These are phyloP conservation scores for Amphimallon solstitiale DNA, from an alignment of 2,888 invertebrate genomes.

Conservation along the genomic window DNA sequence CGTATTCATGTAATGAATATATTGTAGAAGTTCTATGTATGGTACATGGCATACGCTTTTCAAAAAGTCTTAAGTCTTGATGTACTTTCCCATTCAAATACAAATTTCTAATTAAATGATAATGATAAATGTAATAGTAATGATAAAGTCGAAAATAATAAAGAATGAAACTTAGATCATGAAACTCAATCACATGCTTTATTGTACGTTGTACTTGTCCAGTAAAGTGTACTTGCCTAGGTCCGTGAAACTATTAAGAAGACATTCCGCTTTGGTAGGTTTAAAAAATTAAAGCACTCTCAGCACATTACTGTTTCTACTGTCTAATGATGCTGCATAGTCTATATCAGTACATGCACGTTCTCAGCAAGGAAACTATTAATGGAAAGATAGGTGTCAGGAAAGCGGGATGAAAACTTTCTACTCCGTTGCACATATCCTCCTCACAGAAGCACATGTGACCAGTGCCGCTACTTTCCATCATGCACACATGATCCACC, in stretches of 20 bases:
- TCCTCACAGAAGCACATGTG: slow-evolving; percentile 99
- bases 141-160: no score
- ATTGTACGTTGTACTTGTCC: slow-evolving; percentile 2
- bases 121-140: no score
- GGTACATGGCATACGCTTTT: no score
- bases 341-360: slow-evolving; percentile 43
- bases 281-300: slow-evolving; percentile 25
- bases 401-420: slow-evolving; percentile 52
- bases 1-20: no score
- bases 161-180: no score
- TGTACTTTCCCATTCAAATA: no score
- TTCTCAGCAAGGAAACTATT: slow-evolving; percentile 40
- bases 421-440: slow-evolving; percentile 88
- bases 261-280: not conserved
- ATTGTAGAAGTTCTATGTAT: no score
- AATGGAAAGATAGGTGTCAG: slow-evolving; percentile 31
- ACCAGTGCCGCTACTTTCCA: slow-evolving; percentile 97
- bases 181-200: slow-evolving; percentile 5
- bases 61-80: no score
- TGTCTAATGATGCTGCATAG: slow-evolving; percentile 22
- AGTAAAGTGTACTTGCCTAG: slow-evolving; percentile 4
- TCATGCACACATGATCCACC: slow-evolving; percentile 99
- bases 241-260: slow-evolving; percentile 2
- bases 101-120: no score
- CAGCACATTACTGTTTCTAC: slow-evolving; percentile 24